These are phyloP conservation scores for Leptoteleia sp. DNA, from an alignment of 1,140 invertebrate species.

Conservation along the genomic window DNA sequence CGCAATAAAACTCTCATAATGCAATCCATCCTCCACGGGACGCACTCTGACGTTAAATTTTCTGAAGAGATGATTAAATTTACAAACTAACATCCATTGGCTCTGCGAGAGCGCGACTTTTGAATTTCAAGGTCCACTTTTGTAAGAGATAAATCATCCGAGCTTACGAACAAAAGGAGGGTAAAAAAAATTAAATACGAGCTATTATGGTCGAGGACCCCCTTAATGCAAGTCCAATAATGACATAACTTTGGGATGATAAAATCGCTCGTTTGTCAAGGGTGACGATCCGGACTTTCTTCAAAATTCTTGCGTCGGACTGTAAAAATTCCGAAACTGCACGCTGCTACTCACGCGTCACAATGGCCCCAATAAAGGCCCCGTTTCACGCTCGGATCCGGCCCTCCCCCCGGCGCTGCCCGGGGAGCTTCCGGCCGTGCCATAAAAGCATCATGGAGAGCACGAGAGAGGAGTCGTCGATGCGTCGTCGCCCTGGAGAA, in stretches of 20 bases:
- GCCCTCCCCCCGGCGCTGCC: conserved; percentile 64
- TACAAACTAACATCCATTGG: conserved; percentile 37
- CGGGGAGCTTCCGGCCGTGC: conserved; percentile 69
- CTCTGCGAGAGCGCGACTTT: conserved; percentile 2
- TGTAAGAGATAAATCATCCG: conserved; percentile 28
- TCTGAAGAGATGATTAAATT: conserved; percentile 24
- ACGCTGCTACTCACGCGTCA: conserved; percentile 72
- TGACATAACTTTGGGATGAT: conserved; percentile 57
- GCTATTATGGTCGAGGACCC: conserved; percentile 35
- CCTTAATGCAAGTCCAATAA: conserved; percentile 42
- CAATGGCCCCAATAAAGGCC: conserved; percentile 73
- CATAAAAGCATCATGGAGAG: conserved; percentile 74
- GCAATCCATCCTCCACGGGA: no score
- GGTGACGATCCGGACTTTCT: conserved; percentile 49
- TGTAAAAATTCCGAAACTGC: conserved; percentile 57
- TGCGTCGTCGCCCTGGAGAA: conserved; percentile 38
- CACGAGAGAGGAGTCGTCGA: conserved; percentile 54
- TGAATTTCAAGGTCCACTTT: conserved; percentile 24
- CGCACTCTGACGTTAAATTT: no score
- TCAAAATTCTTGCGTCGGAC: conserved; percentile 60
- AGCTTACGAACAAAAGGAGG: conserved; percentile 16
- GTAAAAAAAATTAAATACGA: conserved; percentile 36
- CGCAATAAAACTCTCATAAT: no score
- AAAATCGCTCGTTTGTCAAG: conserved; percentile 60
- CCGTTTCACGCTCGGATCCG: conserved; percentile 73